A percentile compares a stretch with the other conserved stretches of the same genome.
Evolutionary conservation across 2,113 vertebrate genomes (phyloP).

Genomic region (Sclerurus mexicanus): DNA sequence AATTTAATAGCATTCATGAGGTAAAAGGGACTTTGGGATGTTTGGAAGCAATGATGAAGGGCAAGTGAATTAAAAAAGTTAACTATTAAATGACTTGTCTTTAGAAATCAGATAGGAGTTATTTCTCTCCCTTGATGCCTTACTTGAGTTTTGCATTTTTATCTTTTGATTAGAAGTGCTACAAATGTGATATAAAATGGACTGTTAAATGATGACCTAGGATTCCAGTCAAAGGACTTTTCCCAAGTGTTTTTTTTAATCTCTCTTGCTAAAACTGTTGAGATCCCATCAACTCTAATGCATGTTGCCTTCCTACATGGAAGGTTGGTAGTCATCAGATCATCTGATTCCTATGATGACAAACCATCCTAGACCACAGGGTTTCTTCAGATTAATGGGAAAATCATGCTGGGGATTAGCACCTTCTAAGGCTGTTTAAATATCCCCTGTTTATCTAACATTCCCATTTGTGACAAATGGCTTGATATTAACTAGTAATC

Average conservation of each 20-base stretch:
- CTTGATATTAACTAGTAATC: background rate
- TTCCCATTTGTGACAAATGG: background rate
- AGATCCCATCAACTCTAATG: background rate
- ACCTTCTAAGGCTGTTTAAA: background rate
- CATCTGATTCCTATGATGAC: background rate
- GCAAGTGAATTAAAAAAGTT: background rate
- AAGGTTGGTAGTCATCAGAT: background rate
- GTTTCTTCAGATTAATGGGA: background rate
- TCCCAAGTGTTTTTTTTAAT: background rate
- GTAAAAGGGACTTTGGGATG: background rate
- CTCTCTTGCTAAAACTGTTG: background rate
- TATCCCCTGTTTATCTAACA: background rate
- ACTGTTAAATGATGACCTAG: background rate
- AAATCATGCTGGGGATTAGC: background rate
- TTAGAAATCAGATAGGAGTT: background rate
- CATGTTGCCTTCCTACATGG: background rate
- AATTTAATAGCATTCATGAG: background rate
- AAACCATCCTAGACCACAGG: background rate
- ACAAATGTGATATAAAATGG: background rate
- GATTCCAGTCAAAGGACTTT: background rate
- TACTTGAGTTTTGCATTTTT: background rate
- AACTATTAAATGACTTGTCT: background rate
- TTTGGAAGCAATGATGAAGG: background rate
- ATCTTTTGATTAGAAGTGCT: background rate
- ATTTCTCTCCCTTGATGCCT: background rate